phyloP scores from a whole-genome alignment of 1,140 invertebrate genomes.

The Neodiprion pinetum region DNA sequence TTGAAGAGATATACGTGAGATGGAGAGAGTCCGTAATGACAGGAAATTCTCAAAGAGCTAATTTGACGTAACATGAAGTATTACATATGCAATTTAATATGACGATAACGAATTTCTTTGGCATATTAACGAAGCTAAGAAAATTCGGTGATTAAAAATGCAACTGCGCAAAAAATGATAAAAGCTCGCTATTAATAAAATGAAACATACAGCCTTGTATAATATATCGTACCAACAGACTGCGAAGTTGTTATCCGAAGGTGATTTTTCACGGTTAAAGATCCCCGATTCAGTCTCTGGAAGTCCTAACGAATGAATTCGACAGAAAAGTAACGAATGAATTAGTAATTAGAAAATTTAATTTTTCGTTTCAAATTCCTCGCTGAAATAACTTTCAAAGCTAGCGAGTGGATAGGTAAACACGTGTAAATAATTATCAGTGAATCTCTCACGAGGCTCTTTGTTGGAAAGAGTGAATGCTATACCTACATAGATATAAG shows the following conservation, averaged over 20 bases:
- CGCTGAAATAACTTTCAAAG: neutral
- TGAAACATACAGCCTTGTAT: no score
- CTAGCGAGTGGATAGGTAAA: neutral
- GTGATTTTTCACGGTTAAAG: neutral
- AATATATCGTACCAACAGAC: no score
- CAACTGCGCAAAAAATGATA: no score
- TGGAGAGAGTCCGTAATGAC: no score
- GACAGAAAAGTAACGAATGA: neutral
- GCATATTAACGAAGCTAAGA: no score
- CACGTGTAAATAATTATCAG: conserved; percentile 6
- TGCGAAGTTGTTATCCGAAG: neutral
- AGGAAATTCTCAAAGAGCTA: no score
- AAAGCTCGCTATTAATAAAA: no score
- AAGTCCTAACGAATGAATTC: conserved; percentile 17
- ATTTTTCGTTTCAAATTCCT: neutral
- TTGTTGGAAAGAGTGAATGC: conserved; percentile 2
- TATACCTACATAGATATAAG: conserved; percentile 10
- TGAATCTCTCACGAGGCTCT: conserved; percentile 2
- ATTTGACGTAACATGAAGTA: no score
- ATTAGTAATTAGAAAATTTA: neutral
- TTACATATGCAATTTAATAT: no score
- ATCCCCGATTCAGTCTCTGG: conserved; percentile 9
- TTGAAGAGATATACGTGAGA: no score
- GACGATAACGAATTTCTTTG: no score
- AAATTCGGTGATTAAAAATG: no score